Evolutionary conservation across 2,888 invertebrate genomes (phyloP).

Genomic region (Muscina levida): DNA sequence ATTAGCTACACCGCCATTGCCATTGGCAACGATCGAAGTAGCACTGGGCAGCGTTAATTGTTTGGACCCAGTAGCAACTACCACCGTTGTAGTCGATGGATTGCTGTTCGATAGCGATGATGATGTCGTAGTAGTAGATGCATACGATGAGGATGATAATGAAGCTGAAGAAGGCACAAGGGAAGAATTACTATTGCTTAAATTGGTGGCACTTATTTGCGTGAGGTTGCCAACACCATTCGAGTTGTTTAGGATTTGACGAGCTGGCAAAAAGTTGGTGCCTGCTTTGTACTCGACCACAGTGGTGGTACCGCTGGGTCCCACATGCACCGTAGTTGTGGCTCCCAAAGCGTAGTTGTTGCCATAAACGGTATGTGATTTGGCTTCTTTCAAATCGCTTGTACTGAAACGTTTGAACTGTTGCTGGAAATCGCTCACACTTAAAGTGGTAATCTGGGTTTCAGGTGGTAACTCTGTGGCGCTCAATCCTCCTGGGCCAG

Average conservation of each 20-base stretch:
- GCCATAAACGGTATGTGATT: conserved; percentile 64
- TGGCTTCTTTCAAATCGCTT: conserved; percentile 54
- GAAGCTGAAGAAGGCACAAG: conserved; percentile 73
- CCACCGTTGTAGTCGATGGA: conserved; percentile 49
- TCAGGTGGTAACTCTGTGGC: conserved; percentile 61
- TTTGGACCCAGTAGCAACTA: conserved; percentile 60
- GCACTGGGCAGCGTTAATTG: conserved; percentile 66
- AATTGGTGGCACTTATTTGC: conserved; percentile 61
- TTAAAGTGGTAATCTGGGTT: conserved; percentile 68
- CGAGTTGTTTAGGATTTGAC: conserved; percentile 58
- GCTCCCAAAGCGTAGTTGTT: conserved; percentile 73
- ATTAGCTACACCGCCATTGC: conserved; percentile 64
- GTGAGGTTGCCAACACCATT: conserved; percentile 42
- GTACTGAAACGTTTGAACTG: conserved; percentile 69
- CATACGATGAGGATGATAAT: conserved; percentile 45
- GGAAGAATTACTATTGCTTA: conserved; percentile 67
- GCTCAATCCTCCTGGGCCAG: conserved; percentile 44
- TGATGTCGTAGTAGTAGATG: conserved; percentile 16
- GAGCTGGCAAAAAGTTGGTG: conserved; percentile 69
- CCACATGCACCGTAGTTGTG: conserved; percentile 78
- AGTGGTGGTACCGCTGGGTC: conserved; percentile 79
- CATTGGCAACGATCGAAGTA: conserved; percentile 66
- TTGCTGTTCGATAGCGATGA: conserved; percentile 50
- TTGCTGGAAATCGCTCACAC: conserved; percentile 70
- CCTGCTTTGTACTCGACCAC: conserved; percentile 79